These are phyloP conservation scores for Apodemia zela DNA, from an alignment of 2,888 invertebrate genomes.

Conservation along the genomic window DNA sequence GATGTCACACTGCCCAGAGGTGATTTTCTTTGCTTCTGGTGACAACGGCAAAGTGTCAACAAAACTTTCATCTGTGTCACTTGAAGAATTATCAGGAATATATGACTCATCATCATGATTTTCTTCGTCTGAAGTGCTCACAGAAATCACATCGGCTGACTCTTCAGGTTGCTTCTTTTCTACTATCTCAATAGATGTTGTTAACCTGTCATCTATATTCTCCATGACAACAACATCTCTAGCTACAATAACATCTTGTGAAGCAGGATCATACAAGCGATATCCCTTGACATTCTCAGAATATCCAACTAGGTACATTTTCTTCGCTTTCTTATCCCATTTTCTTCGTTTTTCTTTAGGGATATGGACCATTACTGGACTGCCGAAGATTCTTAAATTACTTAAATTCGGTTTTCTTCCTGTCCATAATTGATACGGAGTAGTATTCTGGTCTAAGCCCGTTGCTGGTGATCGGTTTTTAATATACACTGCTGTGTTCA, in stretches of 20 bases:
- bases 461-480: not conserved
- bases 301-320: slow-evolving; percentile 32
- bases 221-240: slow-evolving; percentile 30
- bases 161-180: slow-evolving; percentile 20
- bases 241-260: slow-evolving; percentile 30
- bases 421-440: not conserved
- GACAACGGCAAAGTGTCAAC: not conserved
- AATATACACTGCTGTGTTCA: not conserved
- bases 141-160: too few relatives aligned
- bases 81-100: slow-evolving; percentile 12
- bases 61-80: slow-evolving; percentile 14
- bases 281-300: slow-evolving; percentile 36
- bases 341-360: slow-evolving; percentile 32
- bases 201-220: slow-evolving; percentile 19
- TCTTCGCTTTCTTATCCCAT: slow-evolving; percentile 34
- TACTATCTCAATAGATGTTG: slow-evolving; percentile 18
- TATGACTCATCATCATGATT: slow-evolving; percentile 17
- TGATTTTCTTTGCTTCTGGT: slow-evolving; percentile 7
- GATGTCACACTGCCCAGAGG: not conserved
- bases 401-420: not conserved
- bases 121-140: too few relatives aligned
- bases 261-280: slow-evolving; percentile 32
- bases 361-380: slow-evolving; percentile 29
- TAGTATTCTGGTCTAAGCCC: not conserved
- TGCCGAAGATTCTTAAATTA: slow-evolving; percentile 31